Conservation (phyloP, 2,113 vertebrate genomes). For the Triplophysa dalaica region DNA sequence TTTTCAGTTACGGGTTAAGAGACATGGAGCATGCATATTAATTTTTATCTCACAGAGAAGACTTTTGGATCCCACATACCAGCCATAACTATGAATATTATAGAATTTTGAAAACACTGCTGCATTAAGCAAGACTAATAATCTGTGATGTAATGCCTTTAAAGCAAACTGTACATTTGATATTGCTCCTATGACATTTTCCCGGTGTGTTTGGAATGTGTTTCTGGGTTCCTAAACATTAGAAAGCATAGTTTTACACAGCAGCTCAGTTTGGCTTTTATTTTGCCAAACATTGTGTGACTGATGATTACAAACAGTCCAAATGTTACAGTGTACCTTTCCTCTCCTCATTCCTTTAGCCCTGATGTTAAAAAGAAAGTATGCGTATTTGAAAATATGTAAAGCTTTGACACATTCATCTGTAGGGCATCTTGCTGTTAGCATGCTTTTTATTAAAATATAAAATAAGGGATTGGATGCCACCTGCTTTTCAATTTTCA, state of each 20-base stretch:
- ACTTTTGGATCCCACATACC: not conserved
- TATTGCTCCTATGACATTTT: not conserved
- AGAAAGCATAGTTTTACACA: slow-evolving; percentile 27
- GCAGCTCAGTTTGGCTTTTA: slow-evolving; percentile 11
- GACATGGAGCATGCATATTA: too few relatives aligned
- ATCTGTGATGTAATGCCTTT: slow-evolving; percentile 8
- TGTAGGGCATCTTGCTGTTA: not conserved
- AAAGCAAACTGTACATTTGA: slow-evolving; percentile 19
- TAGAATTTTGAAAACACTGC: slow-evolving; percentile 11
- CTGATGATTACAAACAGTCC: slow-evolving; percentile 35
- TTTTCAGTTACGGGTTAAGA: too few relatives aligned
- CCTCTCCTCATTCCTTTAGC: slow-evolving; percentile 12
- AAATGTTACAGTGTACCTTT: not conserved
- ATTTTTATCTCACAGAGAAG: too few relatives aligned
- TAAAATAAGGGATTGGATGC: not conserved
- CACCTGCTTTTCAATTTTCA: not conserved
- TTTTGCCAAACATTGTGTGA: slow-evolving; percentile 38
- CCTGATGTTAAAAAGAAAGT: slow-evolving; percentile 13
- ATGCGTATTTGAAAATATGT: not conserved
- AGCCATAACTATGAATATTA: not conserved
- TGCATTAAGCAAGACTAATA: slow-evolving; percentile 19
- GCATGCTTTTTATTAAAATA: not conserved
- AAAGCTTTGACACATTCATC: not conserved
- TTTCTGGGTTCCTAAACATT: slow-evolving; percentile 11
- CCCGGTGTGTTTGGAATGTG: not conserved